Percentiles rank a stretch among this genome's conserved stretches.
These are phyloP conservation scores for Agraylea sexmaculata DNA, from an alignment of 1,140 invertebrate species.

Conservation along the genomic window DNA sequence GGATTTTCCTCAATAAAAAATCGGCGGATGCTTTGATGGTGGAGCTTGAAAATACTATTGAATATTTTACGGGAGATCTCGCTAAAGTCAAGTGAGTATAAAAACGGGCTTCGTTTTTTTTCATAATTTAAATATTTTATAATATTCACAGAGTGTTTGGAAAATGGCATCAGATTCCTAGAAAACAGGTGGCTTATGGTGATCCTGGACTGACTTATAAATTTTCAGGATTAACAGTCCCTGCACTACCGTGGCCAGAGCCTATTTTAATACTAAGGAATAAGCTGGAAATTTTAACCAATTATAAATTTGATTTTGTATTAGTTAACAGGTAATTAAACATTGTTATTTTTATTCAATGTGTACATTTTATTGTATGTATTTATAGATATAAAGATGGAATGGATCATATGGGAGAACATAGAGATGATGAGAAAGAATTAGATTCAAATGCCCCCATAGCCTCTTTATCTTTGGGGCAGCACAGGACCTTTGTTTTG, in stretches of 20 bases:
- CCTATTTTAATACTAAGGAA: slow-evolving; percentile 41
- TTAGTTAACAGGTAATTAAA: slow-evolving; percentile 51
- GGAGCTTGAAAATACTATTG: slow-evolving; percentile 39
- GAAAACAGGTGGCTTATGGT: slow-evolving; percentile 56
- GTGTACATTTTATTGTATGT: slow-evolving; percentile 7
- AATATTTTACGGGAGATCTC: slow-evolving; percentile 49
- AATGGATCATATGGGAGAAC: slow-evolving; percentile 58
- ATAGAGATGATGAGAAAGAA: slow-evolving; percentile 59
- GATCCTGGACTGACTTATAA: slow-evolving; percentile 51
- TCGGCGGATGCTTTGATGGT: slow-evolving; percentile 35
- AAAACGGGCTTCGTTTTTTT: not conserved
- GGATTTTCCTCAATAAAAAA: slow-evolving; percentile 30
- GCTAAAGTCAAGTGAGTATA: slow-evolving; percentile 37
- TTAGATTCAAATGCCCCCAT: slow-evolving; percentile 49
- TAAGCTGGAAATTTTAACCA: slow-evolving; percentile 39
- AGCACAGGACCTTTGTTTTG: slow-evolving; percentile 52
- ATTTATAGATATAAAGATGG: slow-evolving; percentile 53
- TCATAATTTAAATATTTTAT: not conserved
- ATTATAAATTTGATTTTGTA: slow-evolving; percentile 55
- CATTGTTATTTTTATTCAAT: not conserved
- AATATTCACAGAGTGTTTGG: slow-evolving; percentile 47
- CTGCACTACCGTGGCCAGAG: slow-evolving; percentile 49
- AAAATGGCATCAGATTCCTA: slow-evolving; percentile 52
- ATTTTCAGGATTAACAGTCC: slow-evolving; percentile 50
- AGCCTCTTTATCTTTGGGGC: slow-evolving; percentile 56